Evolutionary conservation across 2,113 vertebrate genomes (phyloP), one percentile per base, ranked within the genome.

Genomic region (Grammomys dolichurus): DNA sequence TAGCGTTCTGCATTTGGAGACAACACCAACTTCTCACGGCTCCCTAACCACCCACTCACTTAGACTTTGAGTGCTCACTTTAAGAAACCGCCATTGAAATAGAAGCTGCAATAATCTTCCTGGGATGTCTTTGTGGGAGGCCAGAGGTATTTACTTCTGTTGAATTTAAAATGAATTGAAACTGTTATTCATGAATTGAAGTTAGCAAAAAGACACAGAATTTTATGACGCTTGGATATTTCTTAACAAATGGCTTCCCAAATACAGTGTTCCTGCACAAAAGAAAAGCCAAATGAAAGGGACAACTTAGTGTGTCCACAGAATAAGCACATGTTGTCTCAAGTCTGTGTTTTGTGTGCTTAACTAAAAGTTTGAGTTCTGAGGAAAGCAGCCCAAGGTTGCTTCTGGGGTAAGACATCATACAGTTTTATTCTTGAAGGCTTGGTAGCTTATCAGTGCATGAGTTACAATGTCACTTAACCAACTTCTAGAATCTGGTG

Each of bases 1-100:
- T 67, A 95, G 90, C 95, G 63, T 88, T 97, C 70, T 90, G 51
- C 3, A 48, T 96, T 97, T 72, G 46, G 94, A 98, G 95, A 92
- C 16, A 80, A 82, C 54, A 1, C 80, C 82, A 91, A 0, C 84
- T 82, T 89, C 93, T 73, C 91, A 93, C 76, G 85, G 92, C 87
- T 96, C 69, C 67, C 28, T 65, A 96, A 82, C 95, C 85, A 96
- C 67, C 78, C 1, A 94, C 86, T 97, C 91, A 89, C 86, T 91
- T 85, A 0, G 0, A 77, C 87, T 84, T 85, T 58, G 92, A 87
- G 82, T 36, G 0, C 84, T 97, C 88, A 86, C 91, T 54, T 96
- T 93, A 95, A 97, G 88, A 93, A 97, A 93, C 97, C 76, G 51
- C 89, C 90, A 96, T 56, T 90, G 90, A 98, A 97, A 96, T 54